Percentiles rank a stretch among this genome's conserved stretches.
phyloP scores from a whole-genome alignment of 1,140 invertebrate genomes.

The Tetragnatha versicolor region DNA sequence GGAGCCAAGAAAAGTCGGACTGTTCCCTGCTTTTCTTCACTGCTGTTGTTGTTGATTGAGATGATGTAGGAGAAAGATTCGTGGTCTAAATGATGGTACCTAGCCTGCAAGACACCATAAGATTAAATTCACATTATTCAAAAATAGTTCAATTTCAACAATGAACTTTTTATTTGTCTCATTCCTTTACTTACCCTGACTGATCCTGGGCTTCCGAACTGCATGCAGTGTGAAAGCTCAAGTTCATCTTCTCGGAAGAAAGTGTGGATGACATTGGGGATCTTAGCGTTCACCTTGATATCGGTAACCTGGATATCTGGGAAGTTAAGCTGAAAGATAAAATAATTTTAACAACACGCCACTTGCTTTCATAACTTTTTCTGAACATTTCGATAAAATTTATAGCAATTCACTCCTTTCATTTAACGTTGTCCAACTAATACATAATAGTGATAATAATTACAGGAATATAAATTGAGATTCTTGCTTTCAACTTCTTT shows the following conservation, averaged over 20 bases:
- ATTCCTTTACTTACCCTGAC: constrained; percentile 26
- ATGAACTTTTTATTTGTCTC: neutral
- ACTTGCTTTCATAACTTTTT: too few relatives aligned
- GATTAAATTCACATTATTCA: neutral
- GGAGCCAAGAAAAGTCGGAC: constrained; percentile 50
- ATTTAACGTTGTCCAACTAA: too few relatives aligned
- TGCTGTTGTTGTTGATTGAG: constrained; percentile 68
- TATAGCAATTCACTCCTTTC: too few relatives aligned
- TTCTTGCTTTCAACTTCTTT: too few relatives aligned
- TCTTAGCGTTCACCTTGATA: constrained; percentile 43
- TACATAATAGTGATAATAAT: too few relatives aligned
- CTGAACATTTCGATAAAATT: too few relatives aligned
- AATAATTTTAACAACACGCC: neutral
- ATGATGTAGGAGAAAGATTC: constrained; percentile 53
- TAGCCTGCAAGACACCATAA: constrained; percentile 31
- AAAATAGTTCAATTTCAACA: neutral
- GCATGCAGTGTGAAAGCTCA: constrained; percentile 38
- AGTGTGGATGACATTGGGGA: constrained; percentile 47
- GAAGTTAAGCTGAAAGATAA: constrained; percentile 26
- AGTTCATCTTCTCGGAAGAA: constrained; percentile 45
- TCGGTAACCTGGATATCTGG: constrained; percentile 24
- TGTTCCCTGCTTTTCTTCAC: constrained; percentile 58
- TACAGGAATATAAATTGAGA: too few relatives aligned
- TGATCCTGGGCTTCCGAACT: constrained; percentile 36
- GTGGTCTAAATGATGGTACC: constrained; percentile 58